These are phyloP conservation scores for Microtus californicus DNA, from an alignment of 2,797 vertebrate species.

Conservation along the genomic window DNA sequence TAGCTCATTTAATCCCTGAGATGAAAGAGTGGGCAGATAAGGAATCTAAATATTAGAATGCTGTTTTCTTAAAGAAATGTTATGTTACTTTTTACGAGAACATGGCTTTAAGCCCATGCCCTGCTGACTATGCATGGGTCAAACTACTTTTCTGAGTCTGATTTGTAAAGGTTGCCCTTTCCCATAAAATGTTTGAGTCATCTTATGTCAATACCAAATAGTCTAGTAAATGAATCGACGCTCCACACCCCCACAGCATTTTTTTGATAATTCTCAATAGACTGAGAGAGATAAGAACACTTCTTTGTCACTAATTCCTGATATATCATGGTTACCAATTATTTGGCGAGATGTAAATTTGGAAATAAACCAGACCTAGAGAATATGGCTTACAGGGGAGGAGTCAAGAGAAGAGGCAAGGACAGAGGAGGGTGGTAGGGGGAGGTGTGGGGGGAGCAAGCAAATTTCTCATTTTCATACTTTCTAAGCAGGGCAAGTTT, in stretches of 20 bases:
- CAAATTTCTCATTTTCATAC: background rate
- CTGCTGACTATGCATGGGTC: background rate
- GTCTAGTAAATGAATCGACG: background rate
- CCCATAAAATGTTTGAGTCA: background rate
- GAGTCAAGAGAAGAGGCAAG: background rate
- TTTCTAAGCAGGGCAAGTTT: background rate
- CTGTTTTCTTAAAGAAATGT: background rate
- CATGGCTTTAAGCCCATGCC: conserved; percentile 1
- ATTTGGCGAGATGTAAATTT: background rate
- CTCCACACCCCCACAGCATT: background rate
- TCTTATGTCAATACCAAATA: background rate
- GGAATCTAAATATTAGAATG: background rate
- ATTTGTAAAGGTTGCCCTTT: conserved; percentile 2
- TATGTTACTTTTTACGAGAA: background rate
- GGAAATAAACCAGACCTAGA: background rate
- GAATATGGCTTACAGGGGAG: background rate
- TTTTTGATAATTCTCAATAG: background rate
- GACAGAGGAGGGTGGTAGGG: accelerated
- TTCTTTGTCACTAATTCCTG: background rate
- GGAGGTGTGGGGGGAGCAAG: background rate
- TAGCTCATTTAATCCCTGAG: background rate
- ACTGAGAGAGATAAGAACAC: background rate
- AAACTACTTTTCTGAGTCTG: conserved; percentile 2
- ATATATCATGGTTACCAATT: background rate
- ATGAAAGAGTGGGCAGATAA: background rate